A percentile compares a stretch with the other conserved stretches of the same genome.
Evolutionary conservation across 2,888 invertebrate species (phyloP).

Genomic region (Didymodactylos carnosus): DNA sequence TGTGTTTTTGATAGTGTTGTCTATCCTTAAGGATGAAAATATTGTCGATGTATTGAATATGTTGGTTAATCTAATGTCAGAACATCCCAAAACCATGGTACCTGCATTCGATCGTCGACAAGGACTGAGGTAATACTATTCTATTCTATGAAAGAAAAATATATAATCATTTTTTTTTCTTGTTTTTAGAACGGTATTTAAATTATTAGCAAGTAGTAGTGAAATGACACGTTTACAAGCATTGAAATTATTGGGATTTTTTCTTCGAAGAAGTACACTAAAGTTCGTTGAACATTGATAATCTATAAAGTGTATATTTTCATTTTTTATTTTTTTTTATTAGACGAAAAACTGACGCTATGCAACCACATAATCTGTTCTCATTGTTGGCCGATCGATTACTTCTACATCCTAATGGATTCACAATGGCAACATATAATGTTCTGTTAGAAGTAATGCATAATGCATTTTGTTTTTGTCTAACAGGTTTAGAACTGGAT

Average conservation of each 20-base stretch:
- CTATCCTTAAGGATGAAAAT: slow-evolving; percentile 61
- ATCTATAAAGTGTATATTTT: neutral
- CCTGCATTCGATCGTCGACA: slow-evolving; percentile 93
- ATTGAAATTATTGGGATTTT: slow-evolving; percentile 84
- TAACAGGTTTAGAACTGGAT: neutral
- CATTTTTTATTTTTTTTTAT: slow-evolving; percentile 16
- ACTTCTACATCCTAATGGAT: slow-evolving; percentile 62
- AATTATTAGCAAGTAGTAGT: slow-evolving; percentile 78
- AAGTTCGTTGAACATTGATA: slow-evolving; percentile 47
- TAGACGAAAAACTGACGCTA: slow-evolving; percentile 93
- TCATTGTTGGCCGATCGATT: slow-evolving; percentile 80
- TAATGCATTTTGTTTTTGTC: neutral
- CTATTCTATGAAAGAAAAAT: neutral
- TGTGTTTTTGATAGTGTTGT: neutral
- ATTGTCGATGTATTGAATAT: slow-evolving; percentile 90
- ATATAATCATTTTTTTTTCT: neutral
- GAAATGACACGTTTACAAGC: slow-evolving; percentile 86
- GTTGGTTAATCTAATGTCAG: slow-evolving; percentile 85
- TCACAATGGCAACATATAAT: slow-evolving; percentile 86
- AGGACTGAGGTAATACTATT: slow-evolving; percentile 46
- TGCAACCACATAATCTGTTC: slow-evolving; percentile 94
- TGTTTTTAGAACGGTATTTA: slow-evolving; percentile 62
- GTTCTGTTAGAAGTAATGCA: slow-evolving; percentile 76
- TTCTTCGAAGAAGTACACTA: slow-evolving; percentile 86
- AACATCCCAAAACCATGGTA: slow-evolving; percentile 95